Conservation (phyloP, 2,888 invertebrate species). For the Rhingia campestris region DNA sequence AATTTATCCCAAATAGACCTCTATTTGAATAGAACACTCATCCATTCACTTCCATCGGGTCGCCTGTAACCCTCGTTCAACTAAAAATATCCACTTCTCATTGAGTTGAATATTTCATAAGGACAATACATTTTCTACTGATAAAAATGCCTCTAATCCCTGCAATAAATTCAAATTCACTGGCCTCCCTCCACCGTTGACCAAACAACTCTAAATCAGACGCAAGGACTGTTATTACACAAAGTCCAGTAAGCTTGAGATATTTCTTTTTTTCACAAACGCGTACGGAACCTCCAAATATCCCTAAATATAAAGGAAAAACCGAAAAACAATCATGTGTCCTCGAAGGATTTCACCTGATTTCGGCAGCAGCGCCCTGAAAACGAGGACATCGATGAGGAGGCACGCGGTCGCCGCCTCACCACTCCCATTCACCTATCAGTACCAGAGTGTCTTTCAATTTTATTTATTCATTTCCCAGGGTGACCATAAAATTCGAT, state of each 20-base stretch:
- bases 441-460: slow-evolving; percentile 60
- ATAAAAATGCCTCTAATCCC: slow-evolving; percentile 70
- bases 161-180: slow-evolving; percentile 71
- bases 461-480: slow-evolving; percentile 74
- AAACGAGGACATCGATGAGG: slow-evolving; percentile 11
- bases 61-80: background rate
- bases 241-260: slow-evolving; percentile 39
- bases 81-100: slow-evolving; percentile 49
- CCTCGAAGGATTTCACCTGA: slow-evolving; percentile 58
- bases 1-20: slow-evolving; percentile 27
- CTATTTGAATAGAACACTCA: slow-evolving; percentile 16
- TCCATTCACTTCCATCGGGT: background rate
- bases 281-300: background rate
- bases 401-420: background rate
- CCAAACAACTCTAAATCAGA: slow-evolving; percentile 5
- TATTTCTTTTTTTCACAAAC: background rate
- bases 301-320: slow-evolving; percentile 30
- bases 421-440: slow-evolving; percentile 52
- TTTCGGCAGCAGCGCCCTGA: slow-evolving; percentile 5
- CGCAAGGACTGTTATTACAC: slow-evolving; percentile 34
- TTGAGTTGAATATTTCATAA: slow-evolving; percentile 72
- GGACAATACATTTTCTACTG: slow-evolving; percentile 63
- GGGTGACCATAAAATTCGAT: slow-evolving; percentile 73
- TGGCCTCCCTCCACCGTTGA: slow-evolving; percentile 3
- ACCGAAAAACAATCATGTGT: slow-evolving; percentile 58